Evolutionary conservation across 2,888 invertebrate genomes (phyloP).

Genomic region (Scaptomyza parva): DNA sequence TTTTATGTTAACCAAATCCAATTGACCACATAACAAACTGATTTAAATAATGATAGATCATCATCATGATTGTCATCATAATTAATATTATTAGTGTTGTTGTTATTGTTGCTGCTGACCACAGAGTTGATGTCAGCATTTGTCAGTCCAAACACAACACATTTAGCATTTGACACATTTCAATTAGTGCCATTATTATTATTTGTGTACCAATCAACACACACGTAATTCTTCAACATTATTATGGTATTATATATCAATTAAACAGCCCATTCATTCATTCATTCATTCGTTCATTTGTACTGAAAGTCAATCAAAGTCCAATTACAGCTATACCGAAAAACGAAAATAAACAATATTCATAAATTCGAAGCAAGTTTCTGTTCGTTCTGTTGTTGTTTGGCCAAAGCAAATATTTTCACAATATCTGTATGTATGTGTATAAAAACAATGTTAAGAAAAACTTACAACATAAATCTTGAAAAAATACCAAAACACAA

Average conservation of each 20-base stretch:
- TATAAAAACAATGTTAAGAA: not conserved
- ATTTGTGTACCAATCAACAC: conserved; percentile 2
- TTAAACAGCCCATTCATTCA: conserved; percentile 37
- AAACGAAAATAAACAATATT: conserved; percentile 4
- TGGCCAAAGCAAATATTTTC: conserved; percentile 1
- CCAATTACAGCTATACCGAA: conserved; percentile 37
- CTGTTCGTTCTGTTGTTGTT: not conserved
- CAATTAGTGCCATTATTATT: conserved; percentile 35
- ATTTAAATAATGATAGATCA: conserved; percentile 46
- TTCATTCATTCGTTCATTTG: conserved; percentile 19
- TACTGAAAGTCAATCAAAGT: conserved; percentile 48
- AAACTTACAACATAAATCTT: not conserved
- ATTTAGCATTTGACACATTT: conserved; percentile 37
- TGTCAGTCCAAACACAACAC: conserved; percentile 30
- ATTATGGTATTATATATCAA: conserved; percentile 45
- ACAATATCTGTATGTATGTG: conserved; percentile 4
- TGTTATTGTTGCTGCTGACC: not conserved
- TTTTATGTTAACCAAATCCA: conserved; percentile 16
- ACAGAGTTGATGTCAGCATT: conserved; percentile 24
- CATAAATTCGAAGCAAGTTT: conserved; percentile 16
- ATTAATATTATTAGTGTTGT: not conserved
- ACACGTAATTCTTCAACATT: conserved; percentile 13
- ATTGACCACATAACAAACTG: conserved; percentile 26
- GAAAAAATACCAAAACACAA: not conserved
- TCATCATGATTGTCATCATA: not conserved